A percentile compares a stretch with the other conserved stretches of the same genome.
These are phyloP conservation scores for Aviceda subcristata DNA, from an alignment of 2,113 vertebrate genomes.

Conservation along the genomic window DNA sequence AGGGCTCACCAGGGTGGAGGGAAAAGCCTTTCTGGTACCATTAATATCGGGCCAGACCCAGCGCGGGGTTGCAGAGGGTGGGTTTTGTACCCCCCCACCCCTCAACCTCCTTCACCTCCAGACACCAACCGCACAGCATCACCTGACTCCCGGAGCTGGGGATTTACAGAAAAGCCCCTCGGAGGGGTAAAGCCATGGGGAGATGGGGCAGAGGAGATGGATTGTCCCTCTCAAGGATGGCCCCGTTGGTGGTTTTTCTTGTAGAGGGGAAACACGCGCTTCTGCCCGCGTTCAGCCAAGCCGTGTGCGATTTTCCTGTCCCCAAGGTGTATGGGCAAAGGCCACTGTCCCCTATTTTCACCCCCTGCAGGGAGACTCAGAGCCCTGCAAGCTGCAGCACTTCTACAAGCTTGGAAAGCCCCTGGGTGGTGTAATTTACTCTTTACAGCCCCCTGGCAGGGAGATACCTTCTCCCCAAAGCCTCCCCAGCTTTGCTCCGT, in stretches of 20 bases:
- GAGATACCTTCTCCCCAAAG: neutral
- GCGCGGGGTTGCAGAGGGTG: no score
- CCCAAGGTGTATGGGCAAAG: fast-evolving
- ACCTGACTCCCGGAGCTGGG: fast-evolving
- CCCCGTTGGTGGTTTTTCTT: fast-evolving
- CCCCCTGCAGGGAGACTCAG: no score
- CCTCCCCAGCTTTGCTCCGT: fast-evolving
- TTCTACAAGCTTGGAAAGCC: fast-evolving
- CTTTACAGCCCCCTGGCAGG: neutral
- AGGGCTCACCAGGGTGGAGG: neutral
- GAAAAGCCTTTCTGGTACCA: neutral
- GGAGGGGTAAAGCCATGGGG: fast-evolving
- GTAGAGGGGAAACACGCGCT: fast-evolving
- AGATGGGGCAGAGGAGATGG: neutral
- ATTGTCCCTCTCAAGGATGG: fast-evolving
- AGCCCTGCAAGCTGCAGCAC: neutral
- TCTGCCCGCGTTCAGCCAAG: neutral
- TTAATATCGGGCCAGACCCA: neutral
- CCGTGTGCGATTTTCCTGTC: fast-evolving
- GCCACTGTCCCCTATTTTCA: no score
- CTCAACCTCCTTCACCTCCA: neutral
- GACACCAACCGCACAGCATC: fast-evolving
- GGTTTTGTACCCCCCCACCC: neutral
- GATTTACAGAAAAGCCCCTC: neutral
- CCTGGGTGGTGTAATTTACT: fast-evolving